These are phyloP conservation scores for Romanomermis culicivorax DNA, from an alignment of 2,888 invertebrate species.

Conservation along the genomic window DNA sequence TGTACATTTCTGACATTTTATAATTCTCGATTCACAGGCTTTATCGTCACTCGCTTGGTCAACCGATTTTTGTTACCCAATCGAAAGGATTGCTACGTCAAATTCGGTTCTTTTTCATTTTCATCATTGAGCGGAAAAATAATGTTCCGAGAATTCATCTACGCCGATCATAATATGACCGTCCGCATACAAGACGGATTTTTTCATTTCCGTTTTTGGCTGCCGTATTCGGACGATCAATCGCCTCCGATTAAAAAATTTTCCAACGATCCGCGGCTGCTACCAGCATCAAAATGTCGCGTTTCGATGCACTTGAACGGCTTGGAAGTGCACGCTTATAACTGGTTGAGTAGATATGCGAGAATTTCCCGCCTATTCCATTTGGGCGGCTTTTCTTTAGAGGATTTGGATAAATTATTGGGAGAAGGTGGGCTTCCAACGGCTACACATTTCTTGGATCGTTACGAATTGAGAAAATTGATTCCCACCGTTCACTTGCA, in stretches of 20 bases:
- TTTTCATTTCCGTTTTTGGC: slow-evolving; percentile 93
- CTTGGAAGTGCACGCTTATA: slow-evolving; percentile 81
- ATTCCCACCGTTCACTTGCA: slow-evolving; percentile 74
- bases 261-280: background rate
- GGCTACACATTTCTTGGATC: background rate
- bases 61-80: slow-evolving; percentile 7
- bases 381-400: background rate
- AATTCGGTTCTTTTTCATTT: slow-evolving; percentile 65
- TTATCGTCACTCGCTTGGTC: slow-evolving; percentile 7
- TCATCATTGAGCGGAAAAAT: slow-evolving; percentile 92
- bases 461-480: slow-evolving; percentile 59
- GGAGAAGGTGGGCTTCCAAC: background rate
- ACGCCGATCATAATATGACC: slow-evolving; percentile 77
- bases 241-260: background rate
- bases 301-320: slow-evolving; percentile 75
- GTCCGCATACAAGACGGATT: slow-evolving; percentile 84
- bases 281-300: slow-evolving; percentile 42
- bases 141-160: slow-evolving; percentile 87
- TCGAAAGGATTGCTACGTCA: background rate
- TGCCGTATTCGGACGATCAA: slow-evolving; percentile 42
- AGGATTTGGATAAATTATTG: background rate
- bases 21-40: slow-evolving; percentile 72
- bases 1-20: slow-evolving; percentile 81
- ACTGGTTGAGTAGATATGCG: slow-evolving; percentile 36
- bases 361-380: background rate